Evolutionary conservation across 2,888 invertebrate species (phyloP).

Genomic region (Catocala fraxini): DNA sequence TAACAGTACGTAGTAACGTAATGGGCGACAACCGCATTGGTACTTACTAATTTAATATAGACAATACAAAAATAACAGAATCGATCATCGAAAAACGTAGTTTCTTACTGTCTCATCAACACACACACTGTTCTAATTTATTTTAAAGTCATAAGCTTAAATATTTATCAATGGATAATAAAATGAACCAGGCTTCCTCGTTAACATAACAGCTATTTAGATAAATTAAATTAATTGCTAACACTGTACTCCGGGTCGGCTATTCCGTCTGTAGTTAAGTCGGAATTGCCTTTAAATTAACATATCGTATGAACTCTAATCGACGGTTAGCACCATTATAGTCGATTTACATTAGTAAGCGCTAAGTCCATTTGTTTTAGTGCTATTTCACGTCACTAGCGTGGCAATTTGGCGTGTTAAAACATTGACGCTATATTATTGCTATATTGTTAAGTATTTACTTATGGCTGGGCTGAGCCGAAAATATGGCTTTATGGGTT

Average conservation of each 20-base stretch:
- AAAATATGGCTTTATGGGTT: background rate
- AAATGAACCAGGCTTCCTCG: too few relatives aligned
- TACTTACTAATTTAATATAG: too few relatives aligned
- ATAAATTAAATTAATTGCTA: background rate
- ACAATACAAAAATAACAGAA: too few relatives aligned
- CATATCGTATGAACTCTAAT: background rate
- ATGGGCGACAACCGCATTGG: too few relatives aligned
- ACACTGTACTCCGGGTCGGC: background rate
- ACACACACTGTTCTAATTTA: too few relatives aligned
- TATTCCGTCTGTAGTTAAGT: background rate
- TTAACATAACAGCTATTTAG: too few relatives aligned
- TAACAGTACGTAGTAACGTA: too few relatives aligned
- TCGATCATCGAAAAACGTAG: too few relatives aligned
- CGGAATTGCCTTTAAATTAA: background rate
- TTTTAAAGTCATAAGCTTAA: too few relatives aligned
- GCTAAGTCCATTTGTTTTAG: background rate
- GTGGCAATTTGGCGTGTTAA: background rate
- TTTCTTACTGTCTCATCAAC: too few relatives aligned
- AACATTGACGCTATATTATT: too few relatives aligned
- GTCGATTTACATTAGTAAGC: slow-evolving; percentile 6
- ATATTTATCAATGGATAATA: background rate
- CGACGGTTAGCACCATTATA: background rate
- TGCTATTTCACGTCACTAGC: slow-evolving; percentile 1
- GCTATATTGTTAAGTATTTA: background rate
- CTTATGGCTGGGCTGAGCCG: background rate